A percentile compares a stretch with the other conserved stretches of the same genome.
Conservation (phyloP, 2,797 vertebrate species). For the Urosaurus nigricauda region DNA sequence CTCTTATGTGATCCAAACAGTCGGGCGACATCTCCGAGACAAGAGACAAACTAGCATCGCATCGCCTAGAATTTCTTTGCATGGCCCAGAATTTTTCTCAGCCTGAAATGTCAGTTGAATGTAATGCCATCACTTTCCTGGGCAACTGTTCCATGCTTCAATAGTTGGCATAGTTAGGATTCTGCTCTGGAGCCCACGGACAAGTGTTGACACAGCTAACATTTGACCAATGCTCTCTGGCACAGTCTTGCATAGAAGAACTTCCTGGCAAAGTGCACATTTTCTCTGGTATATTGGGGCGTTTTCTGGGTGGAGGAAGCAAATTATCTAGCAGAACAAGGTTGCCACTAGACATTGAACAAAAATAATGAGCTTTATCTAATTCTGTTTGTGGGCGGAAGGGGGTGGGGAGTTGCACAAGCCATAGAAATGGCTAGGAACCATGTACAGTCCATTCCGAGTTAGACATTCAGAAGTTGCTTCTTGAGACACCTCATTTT, state of each 20-base stretch:
- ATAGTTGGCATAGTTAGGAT: not conserved
- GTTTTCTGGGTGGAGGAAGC: no score
- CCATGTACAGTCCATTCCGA: no score
- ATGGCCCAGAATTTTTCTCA: not conserved
- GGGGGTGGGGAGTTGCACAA: no score
- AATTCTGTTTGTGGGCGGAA: not conserved
- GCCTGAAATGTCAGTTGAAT: constrained; percentile 12
- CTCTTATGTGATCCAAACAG: not conserved
- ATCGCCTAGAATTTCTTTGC: not conserved
- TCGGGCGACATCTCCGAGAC: not conserved
- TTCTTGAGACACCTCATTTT: not conserved
- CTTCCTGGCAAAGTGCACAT: not conserved
- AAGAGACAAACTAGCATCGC: no score
- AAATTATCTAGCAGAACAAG: not conserved
- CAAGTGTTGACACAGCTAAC: not conserved
- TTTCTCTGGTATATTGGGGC: not conserved
- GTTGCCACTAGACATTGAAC: not conserved
- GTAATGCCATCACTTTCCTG: not conserved
- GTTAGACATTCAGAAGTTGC: not conserved
- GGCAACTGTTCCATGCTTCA: constrained; percentile 4
- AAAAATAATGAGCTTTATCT: not conserved
- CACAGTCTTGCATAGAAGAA: not conserved
- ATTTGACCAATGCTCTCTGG: constrained; percentile 10
- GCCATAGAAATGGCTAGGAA: no score
- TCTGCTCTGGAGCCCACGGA: not conserved